Evolutionary conservation across 2,113 vertebrate genomes (phyloP), one percentile per base, ranked within the genome.

Genomic region (Rhinopomastus cyanomelas): DNA sequence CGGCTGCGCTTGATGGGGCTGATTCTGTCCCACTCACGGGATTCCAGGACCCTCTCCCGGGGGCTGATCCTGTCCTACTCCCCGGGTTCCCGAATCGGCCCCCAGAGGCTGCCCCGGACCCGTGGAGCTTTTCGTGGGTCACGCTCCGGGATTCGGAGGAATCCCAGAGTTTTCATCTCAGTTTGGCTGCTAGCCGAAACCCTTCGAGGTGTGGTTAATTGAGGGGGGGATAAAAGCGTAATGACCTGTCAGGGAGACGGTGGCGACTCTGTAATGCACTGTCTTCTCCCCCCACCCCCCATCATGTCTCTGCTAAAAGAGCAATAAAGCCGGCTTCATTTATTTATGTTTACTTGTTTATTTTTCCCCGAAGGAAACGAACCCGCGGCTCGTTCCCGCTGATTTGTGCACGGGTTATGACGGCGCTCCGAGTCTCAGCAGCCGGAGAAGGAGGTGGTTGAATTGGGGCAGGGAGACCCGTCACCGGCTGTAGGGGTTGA

Each of bases 181-280:
- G 19, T 94, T 83, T 94, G 88, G 89, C 78, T 72, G 69, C 66
- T 87, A 94, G 94, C 87, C 91, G 88, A 85, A 94, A 79, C 73
- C 93, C 92, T 85, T 52, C 32, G 95, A 96, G 88, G 91, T 92
- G 95, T 87, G 88, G 90, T 96, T 97, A 96, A 97, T 97, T 96
- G 95, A 91, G 65, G 90, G 90, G n/a, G 20, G 93, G 94, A 90
- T 96, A 93, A 95, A 96, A 93, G 93, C 61, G 46, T 91, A 96
- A 93, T 95, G 95, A 88, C 95, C 95, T 94, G 92, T 85, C 84
- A 29, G 87, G 85, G 79, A 90, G 91, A 69, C n/a, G 29, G 69
- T 88, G 87, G 69, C 51, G 90, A 89, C 85, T 93, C 89, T 77
- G 88, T 95, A 95, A 88, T 49, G 78, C 68, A 73, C 91, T 48